Conservation (phyloP, 2,797 vertebrate species). For the Ctenochaetus hawaiiensis region DNA sequence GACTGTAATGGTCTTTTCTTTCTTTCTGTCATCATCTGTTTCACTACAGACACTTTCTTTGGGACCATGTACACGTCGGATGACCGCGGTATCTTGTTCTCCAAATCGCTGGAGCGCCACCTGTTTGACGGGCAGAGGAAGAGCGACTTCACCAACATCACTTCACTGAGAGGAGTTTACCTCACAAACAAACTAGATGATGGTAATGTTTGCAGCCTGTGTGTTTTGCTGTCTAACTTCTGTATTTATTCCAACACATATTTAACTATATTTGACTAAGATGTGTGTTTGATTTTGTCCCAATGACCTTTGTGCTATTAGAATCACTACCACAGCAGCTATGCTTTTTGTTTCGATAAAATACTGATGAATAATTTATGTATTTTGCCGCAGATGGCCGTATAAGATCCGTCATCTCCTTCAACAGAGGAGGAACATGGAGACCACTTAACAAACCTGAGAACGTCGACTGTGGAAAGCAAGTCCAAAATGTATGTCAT, state of each 20-base stretch:
- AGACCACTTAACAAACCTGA: slow-evolving; percentile 81
- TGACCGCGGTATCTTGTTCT: slow-evolving; percentile 86
- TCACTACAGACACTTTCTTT: slow-evolving; percentile 83
- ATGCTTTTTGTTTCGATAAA: neutral
- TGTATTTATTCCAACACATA: too few species aligned
- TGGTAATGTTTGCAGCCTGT: slow-evolving; percentile 62
- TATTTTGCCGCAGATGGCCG: slow-evolving; percentile 79
- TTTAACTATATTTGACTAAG: too few species aligned
- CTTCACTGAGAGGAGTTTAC: slow-evolving; percentile 87
- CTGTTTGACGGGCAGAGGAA: slow-evolving; percentile 86
- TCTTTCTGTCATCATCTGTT: neutral
- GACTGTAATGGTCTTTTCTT: neutral
- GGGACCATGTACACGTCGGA: slow-evolving; percentile 89
- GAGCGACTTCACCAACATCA: slow-evolving; percentile 88
- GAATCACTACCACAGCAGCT: too few species aligned
- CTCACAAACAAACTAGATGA: slow-evolving; percentile 86
- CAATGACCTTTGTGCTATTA: too few species aligned
- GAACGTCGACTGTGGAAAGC: slow-evolving; percentile 82
- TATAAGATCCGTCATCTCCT: slow-evolving; percentile 87
- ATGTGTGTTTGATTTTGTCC: too few species aligned
- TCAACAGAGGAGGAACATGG: slow-evolving; percentile 86
- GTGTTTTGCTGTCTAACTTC: neutral
- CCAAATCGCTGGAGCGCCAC: slow-evolving; percentile 87
- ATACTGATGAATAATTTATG: neutral
- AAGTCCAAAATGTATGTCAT: slow-evolving; percentile 66